Evolutionary conservation across 2,888 invertebrate species (phyloP), one percentile per base, ranked within the genome.

Genomic region (Nephrocerus scutellatus): DNA sequence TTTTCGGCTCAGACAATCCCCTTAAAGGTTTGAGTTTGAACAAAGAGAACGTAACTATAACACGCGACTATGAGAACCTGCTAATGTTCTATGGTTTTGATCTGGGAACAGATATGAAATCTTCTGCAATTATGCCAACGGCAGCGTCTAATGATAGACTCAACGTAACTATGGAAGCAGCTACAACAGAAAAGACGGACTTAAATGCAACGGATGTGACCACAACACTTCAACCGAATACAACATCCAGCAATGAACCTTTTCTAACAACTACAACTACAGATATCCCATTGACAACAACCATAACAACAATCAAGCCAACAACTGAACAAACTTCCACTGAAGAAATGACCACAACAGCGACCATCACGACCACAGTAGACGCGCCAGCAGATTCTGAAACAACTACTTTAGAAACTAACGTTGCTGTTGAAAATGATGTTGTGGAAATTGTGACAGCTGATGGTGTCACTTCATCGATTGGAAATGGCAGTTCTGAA

Each of bases 81-180:
- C 62, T 89, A 22, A 72, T 76, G 48, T 87, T 86, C 62, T 88
- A 88, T 55, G 88, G 88, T 2, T 89, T 84, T 54, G 84, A 87
- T 63, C 72, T 85, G 39, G 76, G 78, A 22, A 49, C 57, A 12
- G 64, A 66, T 36, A 64, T 62, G 64, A 40, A 53, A 4, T 59
- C 64, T 4, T 48, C 60, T 0, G 56, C 53, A 14, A 33, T 42
- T 13, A 33, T 29, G n/a, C 42, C 49, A 25, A 34, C 36, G 15
- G 39, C 47, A 7, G 37, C 48, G 18, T 22, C 30, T n/a, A 15
- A 10, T 20, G 30, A 15, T 16, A 7, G 66, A 70, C 45, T 66
- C 66, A 16, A 67, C 65, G 18, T 40, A 0, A 38, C 38, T 13
- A 12, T 44, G 38, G 22, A 24, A 13, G 13, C 22, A 10, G n/a